Base-by-base conservation (phyloP, 1,140 invertebrate genomes). In the Popillia japonica region DNA sequence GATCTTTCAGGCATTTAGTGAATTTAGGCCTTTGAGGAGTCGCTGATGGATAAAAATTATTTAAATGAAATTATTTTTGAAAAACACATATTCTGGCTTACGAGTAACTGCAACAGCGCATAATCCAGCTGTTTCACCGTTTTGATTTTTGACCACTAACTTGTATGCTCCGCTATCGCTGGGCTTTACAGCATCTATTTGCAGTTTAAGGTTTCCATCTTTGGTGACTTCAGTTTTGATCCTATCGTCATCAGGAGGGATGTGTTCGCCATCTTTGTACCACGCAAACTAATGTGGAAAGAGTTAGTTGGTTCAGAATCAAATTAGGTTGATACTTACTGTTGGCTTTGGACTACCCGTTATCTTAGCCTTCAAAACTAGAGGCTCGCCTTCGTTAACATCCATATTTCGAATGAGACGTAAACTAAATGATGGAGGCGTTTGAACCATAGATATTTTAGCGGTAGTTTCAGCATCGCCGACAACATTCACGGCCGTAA, bases 91-190 rank as follows among this genome's bases (percentile, higher is more conserved):
- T 20, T 10, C 3, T 59, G 79, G 90, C 92, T 92, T 88, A 95
- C 94, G 94, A 85, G 92, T 93, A 6, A 97, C 93, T 77, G 94
- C 94, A 9, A 96, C 94, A 3, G 94, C 93, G 82, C 94, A 95
- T 0, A 95, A 85, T 0, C 92, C 91, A 1, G 90, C 87, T 77
- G 90, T 90, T 81, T 95, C 92, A 2, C 95, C 95, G 79, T 92
- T 91, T 6, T 90, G 88, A 88, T 96, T 97, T 61, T 90, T 90
- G 14, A 94, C 91, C 22, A 95, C 88, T 0, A 96, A 86, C 86
- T 95, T 95, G 85, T 97, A 98, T 20, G 94, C 94, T 34, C 96
- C 96, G 83, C 94, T 95, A 85, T 98, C 96, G n/a, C 92, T 90
- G 6, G 94, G 93, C 72, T 90, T 89, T 20, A 92, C 92, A 74